Conservation (phyloP, 2,888 invertebrate species). For the Nemoura dubitans region DNA sequence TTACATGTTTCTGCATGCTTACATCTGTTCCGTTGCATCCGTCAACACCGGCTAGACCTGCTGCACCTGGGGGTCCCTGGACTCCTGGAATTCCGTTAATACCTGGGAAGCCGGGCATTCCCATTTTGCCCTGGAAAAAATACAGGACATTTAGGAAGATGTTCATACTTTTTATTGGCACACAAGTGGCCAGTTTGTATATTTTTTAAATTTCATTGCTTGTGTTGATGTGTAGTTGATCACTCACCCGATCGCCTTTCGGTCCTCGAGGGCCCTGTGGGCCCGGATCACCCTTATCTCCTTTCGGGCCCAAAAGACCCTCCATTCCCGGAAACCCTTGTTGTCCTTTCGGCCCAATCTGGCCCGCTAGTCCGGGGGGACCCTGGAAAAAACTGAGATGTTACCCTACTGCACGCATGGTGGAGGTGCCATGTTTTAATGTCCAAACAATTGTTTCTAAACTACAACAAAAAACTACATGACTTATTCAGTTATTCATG, state of each 20-base stretch:
- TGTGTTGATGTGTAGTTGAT: too few relatives aligned
- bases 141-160: not conserved
- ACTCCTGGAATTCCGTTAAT: constrained; percentile 76
- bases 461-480: too few relatives aligned
- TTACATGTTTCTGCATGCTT: constrained; percentile 58
- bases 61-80: constrained; percentile 72
- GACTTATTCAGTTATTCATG: too few relatives aligned
- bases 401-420: not conserved
- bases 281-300: constrained; percentile 88
- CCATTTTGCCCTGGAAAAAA: constrained; percentile 74
- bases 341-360: constrained; percentile 77
- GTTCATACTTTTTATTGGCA: too few relatives aligned
- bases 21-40: constrained; percentile 97
- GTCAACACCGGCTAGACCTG: constrained; percentile 88
- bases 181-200: too few relatives aligned
- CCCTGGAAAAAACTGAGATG: constrained; percentile 65
- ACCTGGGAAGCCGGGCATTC: constrained; percentile 88
- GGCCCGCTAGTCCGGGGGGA: constrained; percentile 76
- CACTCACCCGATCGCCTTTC: constrained; percentile 80
- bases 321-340: constrained; percentile 84
- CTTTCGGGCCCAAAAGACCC: constrained; percentile 87
- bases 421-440: not conserved
- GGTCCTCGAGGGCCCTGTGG: constrained; percentile 81
- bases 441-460: too few relatives aligned
- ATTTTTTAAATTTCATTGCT: too few relatives aligned